Evolutionary conservation across 2,888 invertebrate genomes (phyloP).

Genomic region (Hyposoter dolosus): DNA sequence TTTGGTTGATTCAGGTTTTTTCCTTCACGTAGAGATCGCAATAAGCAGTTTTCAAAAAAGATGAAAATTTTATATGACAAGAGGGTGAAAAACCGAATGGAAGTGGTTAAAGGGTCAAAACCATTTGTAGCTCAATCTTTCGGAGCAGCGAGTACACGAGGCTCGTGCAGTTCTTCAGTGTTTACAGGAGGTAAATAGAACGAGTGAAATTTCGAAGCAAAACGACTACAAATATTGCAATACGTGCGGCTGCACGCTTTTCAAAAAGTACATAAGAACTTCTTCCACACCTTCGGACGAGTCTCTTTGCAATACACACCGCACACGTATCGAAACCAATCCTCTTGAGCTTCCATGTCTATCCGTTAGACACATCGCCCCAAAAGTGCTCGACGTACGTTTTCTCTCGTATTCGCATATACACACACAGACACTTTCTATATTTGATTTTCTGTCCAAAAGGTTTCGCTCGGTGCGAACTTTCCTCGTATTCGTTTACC

Average conservation of each 20-base stretch:
- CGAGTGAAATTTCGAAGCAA: conserved; percentile 40
- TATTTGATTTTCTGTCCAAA: conserved; percentile 22
- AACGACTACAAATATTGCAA: conserved; percentile 40
- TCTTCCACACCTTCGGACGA: conserved; percentile 26
- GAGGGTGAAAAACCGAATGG: background rate
- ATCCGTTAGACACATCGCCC: background rate
- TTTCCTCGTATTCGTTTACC: background rate
- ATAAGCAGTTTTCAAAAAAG: background rate
- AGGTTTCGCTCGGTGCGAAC: background rate
- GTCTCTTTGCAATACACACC: conserved; percentile 4
- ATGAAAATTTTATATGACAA: background rate
- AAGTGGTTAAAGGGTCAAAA: background rate
- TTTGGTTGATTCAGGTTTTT: background rate
- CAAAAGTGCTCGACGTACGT: background rate
- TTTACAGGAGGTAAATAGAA: background rate
- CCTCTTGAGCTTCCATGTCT: conserved; percentile 7
- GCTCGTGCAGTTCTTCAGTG: background rate
- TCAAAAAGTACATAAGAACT: conserved; percentile 26
- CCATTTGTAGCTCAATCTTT: conserved; percentile 17
- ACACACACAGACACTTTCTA: background rate
- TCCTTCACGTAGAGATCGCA: background rate
- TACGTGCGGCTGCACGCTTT: conserved; percentile 3
- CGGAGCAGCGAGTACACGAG: conserved; percentile 3
- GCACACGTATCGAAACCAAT: conserved; percentile 3
- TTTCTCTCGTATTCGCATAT: background rate